Base-by-base conservation (phyloP, 2,113 vertebrate species). In the Neomonachus schauinslandi region DNA sequence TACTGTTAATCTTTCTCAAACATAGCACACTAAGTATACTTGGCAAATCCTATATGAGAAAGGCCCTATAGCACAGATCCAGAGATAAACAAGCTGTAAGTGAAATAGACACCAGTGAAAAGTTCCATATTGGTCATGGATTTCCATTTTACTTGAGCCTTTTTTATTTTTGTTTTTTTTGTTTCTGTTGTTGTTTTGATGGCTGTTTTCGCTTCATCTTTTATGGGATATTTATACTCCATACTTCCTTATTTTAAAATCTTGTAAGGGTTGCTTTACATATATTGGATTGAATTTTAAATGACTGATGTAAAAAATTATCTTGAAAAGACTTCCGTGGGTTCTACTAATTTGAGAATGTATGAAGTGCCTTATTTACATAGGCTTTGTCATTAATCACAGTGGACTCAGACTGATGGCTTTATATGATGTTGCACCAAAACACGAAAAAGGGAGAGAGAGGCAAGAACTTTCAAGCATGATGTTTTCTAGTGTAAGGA, bases 1-100 rank as follows among this genome's bases (percentile, higher is more conserved):
- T 98, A 99, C 98, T 99, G 99, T 99, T 99, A 99, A 99, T 99
- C 99, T 99, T 99, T 98, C 97, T 99, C 97, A 97, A 98, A 99
- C 97, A 95, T 98, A 98, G 96, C 79, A 9, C 95, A 91, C 98
- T 98, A 98, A 98, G 97, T 97, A 96, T 91, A 98, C 97, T 99
- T 98, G 98, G 98, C 98, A 99, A 99, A 99, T 98, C 98, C 98
- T 98, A 92, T 98, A 98, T 98, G 98, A 98, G 98, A 98, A 98
- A 97, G 97, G 94, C 98, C 97, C 97, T 39, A 9, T 67, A 97
- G 97, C 55, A 94, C 49, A 24, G 92, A 98, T 97, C 89, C 94
- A 89, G 0, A 97, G 97, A 98, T 92, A 97, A 98, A 91, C 72
- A 96, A 97, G 89, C 94, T 92, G 24, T 97, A 61, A 98, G 89